phyloP scores from a whole-genome alignment of 2,888 invertebrate genomes.

The Spicauda simplicius region DNA sequence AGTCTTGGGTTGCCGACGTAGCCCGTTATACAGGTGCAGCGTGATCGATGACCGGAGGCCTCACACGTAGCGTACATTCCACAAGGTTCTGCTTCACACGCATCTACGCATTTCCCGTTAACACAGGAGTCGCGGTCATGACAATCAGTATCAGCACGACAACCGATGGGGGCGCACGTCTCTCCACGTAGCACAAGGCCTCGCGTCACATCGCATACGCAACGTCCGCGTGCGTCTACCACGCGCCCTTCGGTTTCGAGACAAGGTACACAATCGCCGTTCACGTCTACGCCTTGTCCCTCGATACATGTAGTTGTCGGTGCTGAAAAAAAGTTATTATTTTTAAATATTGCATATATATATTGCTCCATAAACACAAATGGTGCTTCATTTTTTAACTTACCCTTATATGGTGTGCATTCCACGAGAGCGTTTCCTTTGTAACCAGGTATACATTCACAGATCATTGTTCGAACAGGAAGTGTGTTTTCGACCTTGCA shows the following conservation, averaged over 20 bases:
- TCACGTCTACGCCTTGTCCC: slow-evolving; percentile 89
- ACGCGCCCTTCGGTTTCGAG: slow-evolving; percentile 88
- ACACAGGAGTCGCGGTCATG: slow-evolving; percentile 91
- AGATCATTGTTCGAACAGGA: slow-evolving; percentile 94
- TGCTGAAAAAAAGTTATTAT: slow-evolving; percentile 49
- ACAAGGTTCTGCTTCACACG: slow-evolving; percentile 90
- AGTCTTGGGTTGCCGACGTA: slow-evolving; percentile 91
- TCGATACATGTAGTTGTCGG: slow-evolving; percentile 89
- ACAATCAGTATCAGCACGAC: slow-evolving; percentile 90
- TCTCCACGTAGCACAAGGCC: slow-evolving; percentile 92
- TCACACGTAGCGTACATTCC: slow-evolving; percentile 91
- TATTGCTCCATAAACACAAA: not conserved
- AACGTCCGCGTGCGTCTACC: slow-evolving; percentile 91
- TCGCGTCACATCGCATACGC: slow-evolving; percentile 91
- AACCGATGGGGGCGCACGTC: slow-evolving; percentile 91
- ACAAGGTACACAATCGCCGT: slow-evolving; percentile 92
- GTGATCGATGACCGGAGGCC: slow-evolving; percentile 89
- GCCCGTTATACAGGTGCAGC: slow-evolving; percentile 91
- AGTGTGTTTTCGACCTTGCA: slow-evolving; percentile 92
- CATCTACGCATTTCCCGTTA: slow-evolving; percentile 90
- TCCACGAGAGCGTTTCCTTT: slow-evolving; percentile 94
- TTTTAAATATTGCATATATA: too few relatives aligned
- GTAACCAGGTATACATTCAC: slow-evolving; percentile 93
- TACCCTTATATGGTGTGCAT: slow-evolving; percentile 89
- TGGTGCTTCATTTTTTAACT: slow-evolving; percentile 58